These are phyloP conservation scores for Cygnus olor DNA, from an alignment of 2,797 vertebrate genomes.

Conservation along the genomic window DNA sequence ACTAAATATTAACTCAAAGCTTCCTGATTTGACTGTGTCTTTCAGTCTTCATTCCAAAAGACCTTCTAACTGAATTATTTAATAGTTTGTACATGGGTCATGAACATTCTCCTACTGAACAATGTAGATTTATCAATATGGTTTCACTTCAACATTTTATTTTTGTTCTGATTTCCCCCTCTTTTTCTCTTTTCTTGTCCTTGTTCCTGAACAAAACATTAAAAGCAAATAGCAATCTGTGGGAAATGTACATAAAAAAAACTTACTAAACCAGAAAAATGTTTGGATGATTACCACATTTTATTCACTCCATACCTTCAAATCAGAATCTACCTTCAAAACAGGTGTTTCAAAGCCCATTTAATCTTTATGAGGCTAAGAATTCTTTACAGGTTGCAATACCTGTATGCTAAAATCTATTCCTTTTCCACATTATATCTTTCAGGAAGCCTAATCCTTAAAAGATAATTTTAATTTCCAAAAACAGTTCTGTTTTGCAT, in stretches of 20 bases:
- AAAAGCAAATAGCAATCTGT: not conserved
- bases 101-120: not conserved
- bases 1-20: not conserved
- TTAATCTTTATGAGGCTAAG: not conserved
- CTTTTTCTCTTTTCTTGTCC: not conserved
- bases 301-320: not conserved
- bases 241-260: not conserved
- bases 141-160: not conserved
- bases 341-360: not conserved
- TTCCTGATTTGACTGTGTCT: not conserved
- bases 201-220: not conserved
- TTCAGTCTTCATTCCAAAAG: not conserved
- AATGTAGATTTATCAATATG: not conserved
- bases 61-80: not conserved
- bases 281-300: not conserved
- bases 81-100: not conserved
- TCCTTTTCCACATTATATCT: not conserved
- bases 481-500: not conserved
- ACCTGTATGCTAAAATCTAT: not conserved
- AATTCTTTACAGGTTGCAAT: not conserved
- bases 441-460: not conserved
- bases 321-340: not conserved
- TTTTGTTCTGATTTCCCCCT: not conserved
- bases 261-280: not conserved
- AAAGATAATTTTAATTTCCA: not conserved